Evolutionary conservation across 2,888 invertebrate species (phyloP), one percentile per base, ranked within the genome.

Genomic region (Schizaphis graminum): DNA sequence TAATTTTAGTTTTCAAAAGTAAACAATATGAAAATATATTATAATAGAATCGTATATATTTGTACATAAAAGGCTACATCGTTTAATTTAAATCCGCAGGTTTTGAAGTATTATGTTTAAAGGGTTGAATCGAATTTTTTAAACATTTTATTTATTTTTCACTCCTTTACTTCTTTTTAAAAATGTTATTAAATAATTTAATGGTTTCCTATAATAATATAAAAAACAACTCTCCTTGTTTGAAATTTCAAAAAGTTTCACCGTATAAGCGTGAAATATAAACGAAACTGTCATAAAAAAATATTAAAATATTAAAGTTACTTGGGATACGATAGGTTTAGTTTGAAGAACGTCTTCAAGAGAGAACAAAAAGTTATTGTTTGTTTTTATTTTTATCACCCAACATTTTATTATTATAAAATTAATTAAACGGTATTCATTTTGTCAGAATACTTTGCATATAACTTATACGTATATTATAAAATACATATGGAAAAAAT

Each of bases 321-420:
- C 35, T 53, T 24, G n/a, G 35, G 53, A 88, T 88, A n/a, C 49
- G 88, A 88, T 88, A 35, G n/a, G 87, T 85, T 35, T 35, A 88
- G 53, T 24, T 88, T 53, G 53, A 53, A 53, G 49, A 49, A 35
- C 53, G 53, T 88, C 53, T 88, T 35, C 53, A 53, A 35, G 88
- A 87, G 35, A 88, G 53, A 53, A 88, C 88, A 88, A 53, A 53
- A 88, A 88, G 88, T 88, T 88, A 88, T 88, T 88, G 88, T 88
- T 88, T 53, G 53, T 88, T 88, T 88, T 88, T 88, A 88, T 88
- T 35, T 53, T 88, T 88, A 77, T 77, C 35, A 35, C 35, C 8
- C 10, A 26, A 88, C 53, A 35, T 88, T 53, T 5, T 24, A 88
- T 53, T 88, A 53, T 35, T 35, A 53, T 24, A 88, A 21, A 88